These are phyloP conservation scores for Callithrix jacchus DNA, from an alignment of 2,113 vertebrate genomes.

Conservation along the genomic window DNA sequence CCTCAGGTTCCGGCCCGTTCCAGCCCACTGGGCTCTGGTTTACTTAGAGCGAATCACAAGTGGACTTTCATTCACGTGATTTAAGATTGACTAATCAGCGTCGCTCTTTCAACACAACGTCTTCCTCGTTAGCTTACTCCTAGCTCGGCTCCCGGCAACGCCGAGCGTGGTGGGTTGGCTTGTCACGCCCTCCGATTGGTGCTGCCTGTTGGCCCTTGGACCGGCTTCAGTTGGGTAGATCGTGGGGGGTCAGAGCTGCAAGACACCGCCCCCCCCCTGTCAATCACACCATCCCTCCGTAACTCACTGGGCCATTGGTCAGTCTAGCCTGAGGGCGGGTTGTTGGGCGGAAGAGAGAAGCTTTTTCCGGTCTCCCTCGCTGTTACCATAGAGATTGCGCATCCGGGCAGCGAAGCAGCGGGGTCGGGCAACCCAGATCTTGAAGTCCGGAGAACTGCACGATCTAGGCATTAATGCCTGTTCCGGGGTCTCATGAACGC, in stretches of 20 bases:
- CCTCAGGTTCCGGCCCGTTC: neutral
- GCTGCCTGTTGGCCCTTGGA: fast-evolving
- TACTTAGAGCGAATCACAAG: constrained; percentile 69
- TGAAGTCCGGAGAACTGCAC: neutral
- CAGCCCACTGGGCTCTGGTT: neutral
- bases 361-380: neutral
- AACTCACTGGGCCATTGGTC: neutral
- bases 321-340: neutral
- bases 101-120: neutral
- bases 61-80: neutral
- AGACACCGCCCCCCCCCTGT: neutral
- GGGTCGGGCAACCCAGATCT: fast-evolving
- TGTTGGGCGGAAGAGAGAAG: neutral
- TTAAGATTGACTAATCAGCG: constrained; percentile 45
- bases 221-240: neutral
- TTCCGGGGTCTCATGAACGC: neutral
- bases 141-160: neutral
- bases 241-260: no score
- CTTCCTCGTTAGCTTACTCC: neutral
- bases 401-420: fast-evolving
- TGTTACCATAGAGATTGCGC: neutral
- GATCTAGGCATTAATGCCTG: neutral
- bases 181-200: constrained; percentile 56
- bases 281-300: constrained; percentile 35
- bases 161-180: neutral